Evolutionary conservation across 2,113 vertebrate genomes (phyloP).

Genomic region (Felis catus): DNA sequence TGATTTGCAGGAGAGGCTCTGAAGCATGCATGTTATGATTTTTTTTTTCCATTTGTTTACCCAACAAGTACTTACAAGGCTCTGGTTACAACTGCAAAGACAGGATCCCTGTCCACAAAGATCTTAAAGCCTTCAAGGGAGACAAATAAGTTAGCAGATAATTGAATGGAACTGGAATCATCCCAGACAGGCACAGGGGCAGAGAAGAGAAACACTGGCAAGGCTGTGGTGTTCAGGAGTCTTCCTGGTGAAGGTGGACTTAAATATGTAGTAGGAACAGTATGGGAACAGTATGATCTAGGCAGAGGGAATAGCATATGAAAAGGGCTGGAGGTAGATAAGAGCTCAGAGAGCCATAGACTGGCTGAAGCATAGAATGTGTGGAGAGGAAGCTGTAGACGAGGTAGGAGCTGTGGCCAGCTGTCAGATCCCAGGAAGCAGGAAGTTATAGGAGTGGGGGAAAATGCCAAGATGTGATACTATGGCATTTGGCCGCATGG

Average conservation of each 20-base stretch:
- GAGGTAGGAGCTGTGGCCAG: not conserved
- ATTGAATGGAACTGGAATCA: not conserved
- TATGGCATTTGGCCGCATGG: not conserved
- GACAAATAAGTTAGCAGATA: not conserved
- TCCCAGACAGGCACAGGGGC: not conserved
- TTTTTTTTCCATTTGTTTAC: not conserved
- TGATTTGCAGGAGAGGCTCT: not conserved
- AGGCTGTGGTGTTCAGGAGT: not conserved
- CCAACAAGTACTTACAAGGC: not conserved
- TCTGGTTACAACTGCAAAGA: not conserved
- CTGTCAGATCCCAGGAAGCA: not conserved
- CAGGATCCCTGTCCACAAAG: not conserved
- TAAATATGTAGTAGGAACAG: not conserved
- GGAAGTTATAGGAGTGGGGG: rapidly evolving
- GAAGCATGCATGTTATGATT: not conserved
- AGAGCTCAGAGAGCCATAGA: not conserved
- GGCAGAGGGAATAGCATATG: not conserved
- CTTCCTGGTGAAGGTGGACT: not conserved
- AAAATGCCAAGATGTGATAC: not conserved
- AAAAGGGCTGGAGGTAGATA: not conserved
- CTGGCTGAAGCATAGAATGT: not conserved
- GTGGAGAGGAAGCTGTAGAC: not conserved
- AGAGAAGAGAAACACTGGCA: not conserved
- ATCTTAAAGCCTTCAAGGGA: not conserved
- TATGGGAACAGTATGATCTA: not conserved